A percentile compares a stretch with the other conserved stretches of the same genome.
phyloP scores from a whole-genome alignment of 2,113 vertebrate genomes.

The Pseudois nayaur region DNA sequence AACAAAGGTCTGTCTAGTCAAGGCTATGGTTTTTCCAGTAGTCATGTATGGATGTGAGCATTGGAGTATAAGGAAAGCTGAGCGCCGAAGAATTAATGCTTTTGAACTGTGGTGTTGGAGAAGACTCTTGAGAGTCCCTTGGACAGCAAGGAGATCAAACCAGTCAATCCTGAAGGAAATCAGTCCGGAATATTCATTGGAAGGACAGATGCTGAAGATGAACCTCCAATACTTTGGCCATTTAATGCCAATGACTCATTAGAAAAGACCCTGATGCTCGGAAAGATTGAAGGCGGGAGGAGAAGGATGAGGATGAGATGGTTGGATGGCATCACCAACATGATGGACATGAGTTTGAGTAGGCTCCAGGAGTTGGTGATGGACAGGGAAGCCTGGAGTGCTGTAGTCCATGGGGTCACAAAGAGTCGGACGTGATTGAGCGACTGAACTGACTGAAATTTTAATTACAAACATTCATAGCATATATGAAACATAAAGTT shows the following conservation, averaged over 20 bases:
- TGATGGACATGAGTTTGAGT: not conserved
- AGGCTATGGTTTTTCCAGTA: not conserved
- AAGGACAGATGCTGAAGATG: not conserved
- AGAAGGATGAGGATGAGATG: not conserved
- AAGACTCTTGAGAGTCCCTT: not conserved
- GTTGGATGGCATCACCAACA: not conserved
- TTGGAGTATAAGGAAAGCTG: not conserved
- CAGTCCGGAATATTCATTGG: not conserved
- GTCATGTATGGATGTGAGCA: not conserved
- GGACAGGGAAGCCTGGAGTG: not conserved
- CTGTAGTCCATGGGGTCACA: not conserved
- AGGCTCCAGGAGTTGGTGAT: not conserved
- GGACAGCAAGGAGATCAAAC: not conserved
- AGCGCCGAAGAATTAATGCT: fast-evolving
- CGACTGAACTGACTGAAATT: not conserved
- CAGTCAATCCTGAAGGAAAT: not conserved
- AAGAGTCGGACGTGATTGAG: fast-evolving
- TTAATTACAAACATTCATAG: conserved; percentile 60
- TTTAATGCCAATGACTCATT: not conserved
- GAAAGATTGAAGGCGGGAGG: not conserved
- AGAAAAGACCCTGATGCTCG: not conserved
- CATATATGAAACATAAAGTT: conserved; percentile 19
- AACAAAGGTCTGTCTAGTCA: not conserved
- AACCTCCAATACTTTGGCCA: not conserved
- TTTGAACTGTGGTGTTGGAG: not conserved